A percentile compares a stretch with the other conserved stretches of the same genome.
Evolutionary conservation across 1,140 invertebrate genomes (phyloP).

Genomic region (Anthonomus grandis): DNA sequence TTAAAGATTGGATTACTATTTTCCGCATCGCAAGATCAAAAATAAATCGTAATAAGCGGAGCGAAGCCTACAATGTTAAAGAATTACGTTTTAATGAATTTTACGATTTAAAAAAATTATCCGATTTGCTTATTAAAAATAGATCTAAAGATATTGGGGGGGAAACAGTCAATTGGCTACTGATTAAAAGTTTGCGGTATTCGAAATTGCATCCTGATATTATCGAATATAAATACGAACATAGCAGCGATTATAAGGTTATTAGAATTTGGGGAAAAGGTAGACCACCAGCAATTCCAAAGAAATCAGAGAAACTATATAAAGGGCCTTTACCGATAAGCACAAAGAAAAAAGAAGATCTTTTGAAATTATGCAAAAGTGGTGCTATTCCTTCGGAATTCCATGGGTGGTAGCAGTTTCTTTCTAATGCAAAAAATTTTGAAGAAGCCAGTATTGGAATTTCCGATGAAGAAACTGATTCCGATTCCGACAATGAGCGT

Average conservation of each 20-base stretch:
- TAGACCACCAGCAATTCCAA: no score
- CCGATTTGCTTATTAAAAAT: not conserved
- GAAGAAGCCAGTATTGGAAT: no score
- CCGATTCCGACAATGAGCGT: no score
- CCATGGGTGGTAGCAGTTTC: not conserved
- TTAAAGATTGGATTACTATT: constrained; percentile 18
- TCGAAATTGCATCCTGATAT: constrained; percentile 15
- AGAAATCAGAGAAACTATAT: no score
- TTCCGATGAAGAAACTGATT: no score
- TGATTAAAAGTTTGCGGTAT: constrained; percentile 16
- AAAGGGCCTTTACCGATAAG: constrained; percentile 6
- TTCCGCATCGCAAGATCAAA: constrained; percentile 5
- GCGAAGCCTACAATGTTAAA: constrained; percentile 2
- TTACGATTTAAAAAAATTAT: not conserved
- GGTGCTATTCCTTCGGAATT: not conserved
- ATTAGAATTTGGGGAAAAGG: constrained; percentile 2
- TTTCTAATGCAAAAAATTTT: not conserved
- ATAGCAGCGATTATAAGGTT: constrained; percentile 2
- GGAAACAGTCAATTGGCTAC: constrained; percentile 6
- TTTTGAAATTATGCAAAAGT: constrained; percentile 2
- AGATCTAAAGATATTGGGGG: not conserved
- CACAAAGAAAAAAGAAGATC: not conserved
- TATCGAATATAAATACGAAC: constrained; percentile 17
- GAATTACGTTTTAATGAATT: constrained; percentile 17
- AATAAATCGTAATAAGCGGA: constrained; percentile 1